Evolutionary conservation across 2,797 vertebrate species (phyloP).

Genomic region (Acanthurus tractus): DNA sequence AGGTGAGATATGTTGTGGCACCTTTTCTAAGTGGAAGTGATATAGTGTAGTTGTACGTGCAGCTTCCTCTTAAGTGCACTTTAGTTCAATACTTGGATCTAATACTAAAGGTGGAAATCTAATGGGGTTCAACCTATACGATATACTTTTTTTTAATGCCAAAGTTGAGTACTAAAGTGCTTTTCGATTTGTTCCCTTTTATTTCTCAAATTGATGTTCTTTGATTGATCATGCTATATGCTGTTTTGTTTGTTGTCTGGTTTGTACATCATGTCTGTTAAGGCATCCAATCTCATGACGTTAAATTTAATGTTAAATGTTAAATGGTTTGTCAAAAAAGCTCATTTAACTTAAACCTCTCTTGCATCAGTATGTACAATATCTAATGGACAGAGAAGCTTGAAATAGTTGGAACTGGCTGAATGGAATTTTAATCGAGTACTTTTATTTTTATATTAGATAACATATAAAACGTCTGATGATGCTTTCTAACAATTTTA

Average conservation of each 20-base stretch:
- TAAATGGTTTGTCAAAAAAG: neutral
- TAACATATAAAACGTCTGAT: neutral
- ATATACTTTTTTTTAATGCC: neutral
- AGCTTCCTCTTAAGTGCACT: constrained; percentile 8
- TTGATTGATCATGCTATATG: no score
- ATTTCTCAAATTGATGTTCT: neutral
- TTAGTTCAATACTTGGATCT: neutral
- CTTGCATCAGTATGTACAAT: neutral
- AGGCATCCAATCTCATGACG: neutral
- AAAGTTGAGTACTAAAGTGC: neutral
- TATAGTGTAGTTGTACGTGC: neutral
- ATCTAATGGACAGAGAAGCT: neutral
- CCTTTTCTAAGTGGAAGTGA: constrained; percentile 12
- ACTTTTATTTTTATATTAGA: neutral
- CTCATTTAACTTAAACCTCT: neutral
- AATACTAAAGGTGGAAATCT: neutral
- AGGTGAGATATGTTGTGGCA: constrained; percentile 4
- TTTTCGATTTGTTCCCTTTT: constrained; percentile 2
- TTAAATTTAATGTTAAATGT: no score
- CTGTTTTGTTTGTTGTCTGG: neutral
- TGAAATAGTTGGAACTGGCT: neutral
- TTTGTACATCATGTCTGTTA: neutral
- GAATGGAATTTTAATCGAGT: neutral
- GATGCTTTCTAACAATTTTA: no score
- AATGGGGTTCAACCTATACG: neutral